phyloP scores from a whole-genome alignment of 2,797 vertebrate genomes.

The Ctenosaura bakeri region DNA sequence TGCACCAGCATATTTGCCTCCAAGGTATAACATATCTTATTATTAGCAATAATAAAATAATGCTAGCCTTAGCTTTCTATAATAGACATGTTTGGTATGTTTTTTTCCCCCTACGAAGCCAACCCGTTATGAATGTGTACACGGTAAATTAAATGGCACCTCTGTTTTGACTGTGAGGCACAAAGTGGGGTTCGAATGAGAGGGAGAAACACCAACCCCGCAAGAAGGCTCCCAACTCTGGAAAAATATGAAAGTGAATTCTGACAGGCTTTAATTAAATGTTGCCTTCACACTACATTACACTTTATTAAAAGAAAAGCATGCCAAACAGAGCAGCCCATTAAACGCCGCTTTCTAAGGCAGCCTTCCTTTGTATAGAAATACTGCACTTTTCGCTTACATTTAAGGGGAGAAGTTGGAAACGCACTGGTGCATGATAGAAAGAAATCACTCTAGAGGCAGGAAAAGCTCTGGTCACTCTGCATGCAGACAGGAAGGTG shows the following conservation, averaged over 20 bases:
- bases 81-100: slow-evolving; percentile 26
- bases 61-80: background rate
- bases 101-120: background rate
- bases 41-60: slow-evolving; percentile 23
- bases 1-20: background rate
- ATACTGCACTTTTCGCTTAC: accelerated
- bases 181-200: background rate
- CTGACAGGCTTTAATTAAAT: slow-evolving; percentile 14
- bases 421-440: accelerated
- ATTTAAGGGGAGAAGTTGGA: accelerated
- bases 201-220: background rate
- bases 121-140: accelerated
- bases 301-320: background rate
- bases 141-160: background rate
- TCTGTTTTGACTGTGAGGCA: slow-evolving; percentile 17
- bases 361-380: accelerated
- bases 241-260: background rate
- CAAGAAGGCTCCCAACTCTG: background rate
- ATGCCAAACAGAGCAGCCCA: background rate
- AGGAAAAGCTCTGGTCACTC: background rate
- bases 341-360: accelerated
- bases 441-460: accelerated
- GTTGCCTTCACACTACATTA: background rate
- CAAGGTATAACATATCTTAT: background rate
- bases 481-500: background rate